Evolutionary conservation across 2,888 invertebrate genomes (phyloP), one percentile per base, ranked within the genome.

Genomic region (Perizoma flavofasciatum): DNA sequence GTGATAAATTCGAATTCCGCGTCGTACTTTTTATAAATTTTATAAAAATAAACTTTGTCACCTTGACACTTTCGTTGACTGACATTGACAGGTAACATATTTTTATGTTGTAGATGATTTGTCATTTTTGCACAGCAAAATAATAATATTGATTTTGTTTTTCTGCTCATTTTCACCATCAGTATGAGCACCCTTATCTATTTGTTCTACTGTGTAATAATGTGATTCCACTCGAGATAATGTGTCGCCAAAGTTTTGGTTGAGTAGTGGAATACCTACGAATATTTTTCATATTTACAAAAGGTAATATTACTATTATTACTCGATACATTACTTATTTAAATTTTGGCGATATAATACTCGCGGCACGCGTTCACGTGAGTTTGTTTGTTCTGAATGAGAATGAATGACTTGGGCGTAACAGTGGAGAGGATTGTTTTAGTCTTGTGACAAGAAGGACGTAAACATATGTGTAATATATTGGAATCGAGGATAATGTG

Each of bases 51-150:
- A 52, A 46, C 22, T 22, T 72, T 79, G 77, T 75, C 76, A 72
- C 40, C 46, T 55, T 54, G 58, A 35, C 46, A 78, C 72, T 71
- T 68, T 22, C 22, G 22, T 22, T 22, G 70, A 66, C 79, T 78
- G 79, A 81, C 80, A 70, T 85, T 89, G 88, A 87, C 88, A 88
- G 87, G 85, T 88, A 87, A 85, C 77, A 78, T 80, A 61, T 22
- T 61, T 63, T 51, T 46, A 41, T 41, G 9, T n/a, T n/a, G n/a
- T n/a, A 9, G 50, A 41, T 55, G 49, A 63, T 72, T 67, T 65
- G 66, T 73, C 62, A 63, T 70, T 59, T 65, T 66, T 69, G 53
- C 41, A 34, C 59, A 52, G 47, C 62, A 37, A 37, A 37, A 37
- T 37, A 72, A 77, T 77, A 73, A 72, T 80, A 82, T 82, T 82